Conservation (phyloP, 2,113 vertebrate genomes). For the Periophthalmodon schlosseri region DNA sequence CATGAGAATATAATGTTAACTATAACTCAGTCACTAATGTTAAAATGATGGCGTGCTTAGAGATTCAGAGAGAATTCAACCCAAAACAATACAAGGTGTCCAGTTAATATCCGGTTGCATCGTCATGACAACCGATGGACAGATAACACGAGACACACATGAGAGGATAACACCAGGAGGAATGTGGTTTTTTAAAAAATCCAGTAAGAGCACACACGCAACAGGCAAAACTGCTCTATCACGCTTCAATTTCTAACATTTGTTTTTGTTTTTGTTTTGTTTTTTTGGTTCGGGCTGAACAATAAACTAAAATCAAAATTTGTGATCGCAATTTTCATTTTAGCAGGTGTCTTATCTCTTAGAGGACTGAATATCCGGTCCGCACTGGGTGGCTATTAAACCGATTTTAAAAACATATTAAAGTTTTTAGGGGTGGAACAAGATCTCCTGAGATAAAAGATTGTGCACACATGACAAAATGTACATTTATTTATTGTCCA, state of each 20-base stretch:
- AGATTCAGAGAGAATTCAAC: constrained; percentile 13
- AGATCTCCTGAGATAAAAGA: no score
- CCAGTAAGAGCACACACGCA: neutral
- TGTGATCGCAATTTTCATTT: neutral
- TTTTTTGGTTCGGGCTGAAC: neutral
- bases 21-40: constrained; percentile 23
- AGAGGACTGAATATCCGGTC: neutral
- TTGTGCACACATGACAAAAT: no score
- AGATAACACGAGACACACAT: neutral
- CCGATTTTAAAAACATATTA: no score
- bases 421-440: no score
- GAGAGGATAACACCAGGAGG: neutral
- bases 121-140: neutral
- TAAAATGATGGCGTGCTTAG: constrained; percentile 23
- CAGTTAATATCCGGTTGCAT: constrained; percentile 22
- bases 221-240: neutral
- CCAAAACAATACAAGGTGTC: constrained; percentile 22
- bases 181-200: neutral
- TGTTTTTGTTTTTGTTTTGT: no score
- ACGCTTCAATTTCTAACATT: neutral
- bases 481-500: no score
- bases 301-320: neutral
- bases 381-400: neutral
- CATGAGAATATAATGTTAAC: no score
- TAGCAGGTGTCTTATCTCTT: neutral